Percentiles rank a stretch among this genome's conserved stretches.
phyloP scores from a whole-genome alignment of 2,797 vertebrate species.

The Natrix natrix region DNA sequence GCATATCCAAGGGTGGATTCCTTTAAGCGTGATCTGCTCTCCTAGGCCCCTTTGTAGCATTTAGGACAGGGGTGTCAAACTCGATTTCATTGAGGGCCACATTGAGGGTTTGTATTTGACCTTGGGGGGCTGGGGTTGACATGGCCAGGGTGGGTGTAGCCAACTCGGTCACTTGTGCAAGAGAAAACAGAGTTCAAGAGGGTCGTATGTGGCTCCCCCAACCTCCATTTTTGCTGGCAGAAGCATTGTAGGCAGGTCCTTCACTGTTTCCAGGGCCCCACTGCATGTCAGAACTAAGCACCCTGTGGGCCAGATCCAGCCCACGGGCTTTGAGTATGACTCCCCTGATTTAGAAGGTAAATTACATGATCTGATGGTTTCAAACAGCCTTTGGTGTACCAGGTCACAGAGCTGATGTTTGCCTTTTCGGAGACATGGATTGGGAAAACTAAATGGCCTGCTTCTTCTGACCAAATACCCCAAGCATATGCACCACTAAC shows the following conservation, averaged over 20 bases:
- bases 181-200: no score
- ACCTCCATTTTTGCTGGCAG: no score
- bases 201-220: accelerated
- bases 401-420: not conserved
- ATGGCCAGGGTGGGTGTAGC: no score
- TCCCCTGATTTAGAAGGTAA: not conserved
- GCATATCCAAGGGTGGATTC: not conserved
- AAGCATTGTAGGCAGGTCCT: no score
- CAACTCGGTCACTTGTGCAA: no score
- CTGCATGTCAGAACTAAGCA: no score
- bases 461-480: not conserved
- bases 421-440: not conserved
- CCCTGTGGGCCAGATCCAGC: accelerated
- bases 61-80: not conserved
- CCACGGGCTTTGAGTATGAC: no score
- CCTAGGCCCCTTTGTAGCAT: not conserved
- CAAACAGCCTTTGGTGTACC: not conserved
- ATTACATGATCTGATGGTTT: not conserved
- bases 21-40: not conserved
- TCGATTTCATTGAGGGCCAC: no score
- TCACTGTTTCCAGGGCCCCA: no score
- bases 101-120: no score
- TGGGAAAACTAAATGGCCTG: not conserved
- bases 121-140: no score
- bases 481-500: not conserved